A percentile compares a stretch with the other conserved stretches of the same genome.
Evolutionary conservation across 2,888 invertebrate species (phyloP).

Genomic region (Pardosa pseudoannulata): DNA sequence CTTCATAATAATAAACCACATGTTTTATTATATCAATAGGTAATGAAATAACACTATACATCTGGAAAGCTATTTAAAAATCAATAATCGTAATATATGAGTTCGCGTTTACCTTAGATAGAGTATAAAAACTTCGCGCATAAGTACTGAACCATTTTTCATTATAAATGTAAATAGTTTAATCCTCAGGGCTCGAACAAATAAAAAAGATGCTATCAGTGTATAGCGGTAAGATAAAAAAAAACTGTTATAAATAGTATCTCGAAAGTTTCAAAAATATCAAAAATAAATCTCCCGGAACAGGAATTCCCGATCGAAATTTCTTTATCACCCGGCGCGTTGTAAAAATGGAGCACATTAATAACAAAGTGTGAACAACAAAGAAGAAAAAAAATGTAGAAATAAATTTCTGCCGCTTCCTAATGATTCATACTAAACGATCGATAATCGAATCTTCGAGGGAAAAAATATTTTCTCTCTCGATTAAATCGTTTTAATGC

Average conservation of each 20-base stretch:
- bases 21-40: background rate
- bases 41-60: background rate
- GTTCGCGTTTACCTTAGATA: background rate
- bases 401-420: slow-evolving; percentile 48
- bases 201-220: background rate
- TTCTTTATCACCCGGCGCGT: slow-evolving; percentile 31
- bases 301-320: slow-evolving; percentile 37
- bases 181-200: background rate
- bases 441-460: slow-evolving; percentile 44
- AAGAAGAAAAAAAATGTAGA: slow-evolving; percentile 29
- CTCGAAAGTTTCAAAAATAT: slow-evolving; percentile 7
- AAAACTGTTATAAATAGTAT: slow-evolving; percentile 4
- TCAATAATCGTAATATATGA: slow-evolving; percentile 9
- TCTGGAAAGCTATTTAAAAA: background rate
- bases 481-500: slow-evolving; percentile 63
- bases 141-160: slow-evolving; percentile 10
- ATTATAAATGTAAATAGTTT: slow-evolving; percentile 19
- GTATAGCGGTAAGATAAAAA: background rate
- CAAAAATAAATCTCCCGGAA: slow-evolving; percentile 17
- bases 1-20: background rate
- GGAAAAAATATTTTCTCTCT: slow-evolving; percentile 27
- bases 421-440: slow-evolving; percentile 51
- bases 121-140: background rate
- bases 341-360: slow-evolving; percentile 40
- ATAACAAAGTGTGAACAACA: slow-evolving; percentile 43